Base-by-base conservation (phyloP, 2,113 vertebrate genomes). In the Pelodiscus sinensis region DNA sequence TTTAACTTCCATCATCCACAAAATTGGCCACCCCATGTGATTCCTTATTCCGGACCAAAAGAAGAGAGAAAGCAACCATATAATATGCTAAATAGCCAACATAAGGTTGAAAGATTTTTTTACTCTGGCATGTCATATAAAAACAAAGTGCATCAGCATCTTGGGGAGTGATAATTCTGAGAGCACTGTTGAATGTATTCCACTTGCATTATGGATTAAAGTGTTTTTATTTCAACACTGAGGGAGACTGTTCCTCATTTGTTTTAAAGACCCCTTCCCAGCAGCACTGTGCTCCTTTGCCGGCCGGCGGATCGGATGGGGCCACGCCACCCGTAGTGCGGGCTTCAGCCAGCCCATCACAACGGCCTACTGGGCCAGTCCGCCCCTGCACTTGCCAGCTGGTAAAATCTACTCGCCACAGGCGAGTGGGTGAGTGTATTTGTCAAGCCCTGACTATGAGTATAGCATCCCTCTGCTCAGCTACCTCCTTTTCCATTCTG, bases 81-180 rank as follows among this genome's bases (percentile, higher is more conserved):
- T 82, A 89, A 81, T 24, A 38, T 90, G 8, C 14, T 81, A 6
- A 13, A 50, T 84, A 13, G 85, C n/a, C 84, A 78, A 22, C 50
- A n/a, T 27, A 62, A 35, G 38, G 24, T 92, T 12, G 82, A 87
- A 82, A 38, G 55, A 84, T 27, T 80, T 94, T 56, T 92, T 87
- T 3, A 14, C 2, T 77, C 50, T 85, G 19, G 13, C 24, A 24
- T 79, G 3, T 56, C 89, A 19, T 3, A 29, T 56, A 27, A 78
- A 78, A 87, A 73, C 1, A 87, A 55, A 38, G 75, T 62, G 51
- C 3, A 75, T 86, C 31, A 35, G 65, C 31, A 71, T 35, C 65
- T 71, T 90, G 81, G 80, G 14, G 50, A 85, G n/a, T 80, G 89
- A 22, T 56, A 3, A 3, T 22, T 56, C 19, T 57, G n/a, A 71